Conservation (phyloP, 2,888 invertebrate species). For the Aphrophora alni region DNA sequence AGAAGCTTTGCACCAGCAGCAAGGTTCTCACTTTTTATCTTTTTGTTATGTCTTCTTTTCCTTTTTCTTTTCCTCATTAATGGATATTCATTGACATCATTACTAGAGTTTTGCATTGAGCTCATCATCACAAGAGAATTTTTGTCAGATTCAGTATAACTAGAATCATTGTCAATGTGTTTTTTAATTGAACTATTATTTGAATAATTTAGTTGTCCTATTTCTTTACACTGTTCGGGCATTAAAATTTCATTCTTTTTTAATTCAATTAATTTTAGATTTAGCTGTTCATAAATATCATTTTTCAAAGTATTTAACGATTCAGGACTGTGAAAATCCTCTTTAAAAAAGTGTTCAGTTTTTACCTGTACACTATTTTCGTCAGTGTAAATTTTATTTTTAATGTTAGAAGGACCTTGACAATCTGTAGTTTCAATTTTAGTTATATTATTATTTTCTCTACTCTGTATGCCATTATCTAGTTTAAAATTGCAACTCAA, state of each 20-base stretch:
- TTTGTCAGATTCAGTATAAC: background rate
- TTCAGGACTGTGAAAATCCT: background rate
- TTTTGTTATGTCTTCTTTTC: background rate
- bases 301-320: background rate
- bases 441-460: too few species aligned
- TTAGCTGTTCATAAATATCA: background rate
- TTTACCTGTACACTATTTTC: too few species aligned
- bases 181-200: background rate
- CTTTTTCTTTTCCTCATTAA: background rate
- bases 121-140: background rate
- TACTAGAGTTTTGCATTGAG: background rate
- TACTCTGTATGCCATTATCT: too few species aligned
- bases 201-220: background rate
- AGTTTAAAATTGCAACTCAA: too few species aligned
- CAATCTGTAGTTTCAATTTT: too few species aligned
- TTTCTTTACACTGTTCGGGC: background rate
- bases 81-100: background rate
- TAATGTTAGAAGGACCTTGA: too few species aligned
- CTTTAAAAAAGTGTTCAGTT: too few species aligned
- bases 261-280: background rate
- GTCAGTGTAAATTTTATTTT: too few species aligned
- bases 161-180: background rate
- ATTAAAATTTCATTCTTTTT: background rate
- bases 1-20: background rate
- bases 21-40: background rate